Conservation (phyloP, 2,113 vertebrate species). For the Sinosuthora webbiana region DNA sequence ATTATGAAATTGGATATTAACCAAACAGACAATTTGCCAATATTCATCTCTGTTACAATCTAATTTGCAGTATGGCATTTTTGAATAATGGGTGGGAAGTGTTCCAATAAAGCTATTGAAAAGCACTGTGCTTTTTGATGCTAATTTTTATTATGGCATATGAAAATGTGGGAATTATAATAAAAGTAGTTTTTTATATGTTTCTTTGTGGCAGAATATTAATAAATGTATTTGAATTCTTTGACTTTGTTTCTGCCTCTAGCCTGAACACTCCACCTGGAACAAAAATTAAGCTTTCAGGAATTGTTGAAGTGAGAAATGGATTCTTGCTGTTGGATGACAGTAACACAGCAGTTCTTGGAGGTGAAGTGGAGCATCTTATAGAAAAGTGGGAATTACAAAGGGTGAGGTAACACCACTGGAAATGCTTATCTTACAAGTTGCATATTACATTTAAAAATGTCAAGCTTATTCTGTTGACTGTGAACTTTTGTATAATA, state of each 20-base stretch:
- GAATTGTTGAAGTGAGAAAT: slow-evolving; percentile 87
- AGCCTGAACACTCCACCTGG: slow-evolving; percentile 89
- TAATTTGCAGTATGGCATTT: slow-evolving; percentile 30
- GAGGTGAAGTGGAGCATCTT: slow-evolving; percentile 95
- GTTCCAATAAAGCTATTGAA: not conserved
- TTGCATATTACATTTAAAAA: not conserved
- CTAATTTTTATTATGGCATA: not conserved
- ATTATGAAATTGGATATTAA: slow-evolving; percentile 21
- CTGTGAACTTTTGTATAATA: not conserved
- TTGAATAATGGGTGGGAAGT: not conserved
- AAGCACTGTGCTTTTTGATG: not conserved
- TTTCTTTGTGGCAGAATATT: not conserved
- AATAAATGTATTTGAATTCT: not conserved
- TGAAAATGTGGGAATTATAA: not conserved
- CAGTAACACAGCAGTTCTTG: slow-evolving; percentile 87
- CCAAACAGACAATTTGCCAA: not conserved
- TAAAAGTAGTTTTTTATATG: not conserved
- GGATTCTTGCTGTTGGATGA: slow-evolving; percentile 93
- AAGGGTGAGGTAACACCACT: slow-evolving; percentile 85
- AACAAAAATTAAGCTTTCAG: slow-evolving; percentile 93
- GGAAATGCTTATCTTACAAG: slow-evolving; percentile 13
- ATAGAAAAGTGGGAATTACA: slow-evolving; percentile 98
- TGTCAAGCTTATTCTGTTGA: not conserved
- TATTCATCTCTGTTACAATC: slow-evolving; percentile 23
- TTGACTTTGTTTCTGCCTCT: slow-evolving; percentile 26